A percentile compares a stretch with the other conserved stretches of the same genome.
Evolutionary conservation across 1,140 invertebrate species (phyloP).

Genomic region (Drosophila tristis): DNA sequence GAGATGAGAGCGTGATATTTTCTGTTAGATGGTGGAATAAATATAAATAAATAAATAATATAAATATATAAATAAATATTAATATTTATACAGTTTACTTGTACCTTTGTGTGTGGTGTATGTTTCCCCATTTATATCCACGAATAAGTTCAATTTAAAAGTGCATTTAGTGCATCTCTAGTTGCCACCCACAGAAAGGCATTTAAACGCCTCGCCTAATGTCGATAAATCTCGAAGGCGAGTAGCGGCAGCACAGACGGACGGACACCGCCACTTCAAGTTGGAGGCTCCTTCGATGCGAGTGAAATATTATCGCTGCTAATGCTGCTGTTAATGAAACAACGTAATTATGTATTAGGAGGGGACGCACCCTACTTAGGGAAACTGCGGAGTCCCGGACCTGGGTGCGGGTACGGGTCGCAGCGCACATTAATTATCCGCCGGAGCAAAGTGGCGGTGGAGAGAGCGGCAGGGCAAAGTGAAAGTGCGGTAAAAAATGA

Average conservation of each 20-base stretch:
- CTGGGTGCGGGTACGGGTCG: neutral
- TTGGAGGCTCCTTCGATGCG: slow-evolving; percentile 35
- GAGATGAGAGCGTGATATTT: slow-evolving; percentile 44
- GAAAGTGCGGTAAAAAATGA: slow-evolving; percentile 46
- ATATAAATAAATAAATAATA: too few relatives aligned
- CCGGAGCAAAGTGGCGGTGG: slow-evolving; percentile 7
- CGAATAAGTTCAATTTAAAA: neutral
- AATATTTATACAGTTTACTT: too few relatives aligned
- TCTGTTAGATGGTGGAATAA: too few relatives aligned
- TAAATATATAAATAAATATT: too few relatives aligned
- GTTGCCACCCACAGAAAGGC: slow-evolving; percentile 65
- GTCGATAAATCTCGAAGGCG: slow-evolving; percentile 69
- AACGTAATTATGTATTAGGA: slow-evolving; percentile 75
- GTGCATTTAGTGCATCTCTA: slow-evolving; percentile 39
- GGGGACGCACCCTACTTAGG: slow-evolving; percentile 75
- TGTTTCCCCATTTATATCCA: too few relatives aligned
- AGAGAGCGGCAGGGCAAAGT: slow-evolving; percentile 19
- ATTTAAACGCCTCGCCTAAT: slow-evolving; percentile 66
- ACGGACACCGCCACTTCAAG: slow-evolving; percentile 53
- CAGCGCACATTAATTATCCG: slow-evolving; percentile 73
- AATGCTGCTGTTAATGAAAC: slow-evolving; percentile 82
- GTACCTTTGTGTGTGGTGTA: too few relatives aligned
- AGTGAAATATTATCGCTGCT: slow-evolving; percentile 79
- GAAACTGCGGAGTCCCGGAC: slow-evolving; percentile 2
- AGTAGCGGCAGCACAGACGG: slow-evolving; percentile 9